Evolutionary conservation across 2,888 invertebrate genomes (phyloP).

Genomic region (Eurytoma californica): DNA sequence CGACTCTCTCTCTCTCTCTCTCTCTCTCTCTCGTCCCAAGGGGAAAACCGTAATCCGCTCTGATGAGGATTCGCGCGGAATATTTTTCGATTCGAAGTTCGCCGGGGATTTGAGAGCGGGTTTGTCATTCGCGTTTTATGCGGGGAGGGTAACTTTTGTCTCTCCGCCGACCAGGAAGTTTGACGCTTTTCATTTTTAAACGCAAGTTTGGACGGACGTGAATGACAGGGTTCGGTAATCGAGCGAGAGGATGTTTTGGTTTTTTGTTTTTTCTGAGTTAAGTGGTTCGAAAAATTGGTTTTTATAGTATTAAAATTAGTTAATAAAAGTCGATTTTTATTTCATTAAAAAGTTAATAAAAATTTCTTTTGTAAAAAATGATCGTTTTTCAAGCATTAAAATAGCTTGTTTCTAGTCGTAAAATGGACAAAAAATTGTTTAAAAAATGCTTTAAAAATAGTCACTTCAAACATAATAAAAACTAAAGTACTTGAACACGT

Average conservation of each 20-base stretch:
- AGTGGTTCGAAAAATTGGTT: background rate
- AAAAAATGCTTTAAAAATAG: too few species aligned
- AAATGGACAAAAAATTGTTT: too few species aligned
- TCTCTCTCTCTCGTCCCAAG: background rate
- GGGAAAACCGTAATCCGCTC: background rate
- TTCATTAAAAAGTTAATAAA: too few species aligned
- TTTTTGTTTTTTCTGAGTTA: background rate
- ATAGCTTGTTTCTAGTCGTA: too few species aligned
- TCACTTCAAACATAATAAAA: too few species aligned
- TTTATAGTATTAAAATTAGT: background rate
- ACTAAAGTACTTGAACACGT: too few species aligned
- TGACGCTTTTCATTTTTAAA: too few species aligned
- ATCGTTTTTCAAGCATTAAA: too few species aligned
- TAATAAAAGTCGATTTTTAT: too few species aligned
- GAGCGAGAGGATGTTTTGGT: background rate
- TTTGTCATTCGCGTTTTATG: background rate
- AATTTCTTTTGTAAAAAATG: too few species aligned
- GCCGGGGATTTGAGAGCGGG: background rate
- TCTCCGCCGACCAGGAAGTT: background rate
- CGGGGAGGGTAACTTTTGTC: constrained; percentile 2
- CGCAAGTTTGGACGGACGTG: too few species aligned
- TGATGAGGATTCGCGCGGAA: background rate
- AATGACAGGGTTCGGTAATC: too few species aligned
- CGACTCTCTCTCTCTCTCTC: background rate
- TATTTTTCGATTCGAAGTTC: background rate